Base-by-base conservation (phyloP, 2,888 invertebrate genomes). In the Melolontha melolontha region DNA sequence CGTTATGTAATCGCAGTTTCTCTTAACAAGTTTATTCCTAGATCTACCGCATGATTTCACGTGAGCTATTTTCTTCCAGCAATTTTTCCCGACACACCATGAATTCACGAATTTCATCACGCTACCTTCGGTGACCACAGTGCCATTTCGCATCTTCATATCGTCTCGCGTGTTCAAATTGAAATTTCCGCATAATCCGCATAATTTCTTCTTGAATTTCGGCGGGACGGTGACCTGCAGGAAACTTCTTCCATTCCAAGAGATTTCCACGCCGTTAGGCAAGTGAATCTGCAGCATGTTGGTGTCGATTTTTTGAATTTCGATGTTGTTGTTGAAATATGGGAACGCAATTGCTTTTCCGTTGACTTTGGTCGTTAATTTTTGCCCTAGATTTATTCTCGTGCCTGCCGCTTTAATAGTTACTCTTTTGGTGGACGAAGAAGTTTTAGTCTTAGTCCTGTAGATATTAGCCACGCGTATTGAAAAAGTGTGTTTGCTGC, bases 181-280 rank as follows among this genome's bases (percentile, higher is more conserved):
- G 84, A 93, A 98, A 81, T 97, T 97, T 0, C 98, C 98, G 79
- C 98, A 98, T 14, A 98, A 85, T 11, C 98, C 98, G 79, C 97
- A 97, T 67, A 96, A 82, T 76, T 89, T 89, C 67, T 87, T 89
- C 81, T 90, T 93, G 84, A 90, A 94, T 64, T 84, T 86, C 77
- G 90, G 89, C 4, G 95, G 92, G 11, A 95, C 93, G 0, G 88
- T 87, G 0, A 92, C 87, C 85, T 98, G 97, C 69, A 97, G 85
- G 79, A 96, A 96, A 76, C 96, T 95, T 75, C 92, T 92, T 1
- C 97, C 96, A 79, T 96, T 96, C 97, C 97, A 98, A 41, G 94
- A 86, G 71, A 98, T 87, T 78, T 92, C 91, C 22, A 97, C 85
- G 0, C 96, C 96, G 74, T 93, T 88, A 42, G 89, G 85, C 1